A percentile compares a stretch with the other conserved stretches of the same genome.
Conservation (phyloP, 1,140 invertebrate species). For the Glossosoma conforme region DNA sequence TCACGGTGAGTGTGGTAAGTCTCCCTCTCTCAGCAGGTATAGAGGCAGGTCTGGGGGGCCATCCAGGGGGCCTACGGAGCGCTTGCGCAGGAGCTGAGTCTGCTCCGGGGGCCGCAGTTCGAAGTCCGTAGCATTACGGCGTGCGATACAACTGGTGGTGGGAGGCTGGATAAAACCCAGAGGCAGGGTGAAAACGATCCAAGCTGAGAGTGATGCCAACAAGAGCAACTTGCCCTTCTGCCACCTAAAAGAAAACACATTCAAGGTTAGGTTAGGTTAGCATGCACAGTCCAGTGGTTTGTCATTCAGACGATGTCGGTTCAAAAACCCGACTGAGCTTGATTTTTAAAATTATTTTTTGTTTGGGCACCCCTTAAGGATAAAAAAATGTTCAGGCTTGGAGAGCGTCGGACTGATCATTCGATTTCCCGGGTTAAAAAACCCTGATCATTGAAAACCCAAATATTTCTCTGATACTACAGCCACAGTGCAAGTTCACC, state of each 20-base stretch:
- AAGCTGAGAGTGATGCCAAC: constrained; percentile 85
- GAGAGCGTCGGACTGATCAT: too few species aligned
- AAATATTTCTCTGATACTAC: too few species aligned
- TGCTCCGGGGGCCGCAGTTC: constrained; percentile 49
- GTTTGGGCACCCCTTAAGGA: too few species aligned
- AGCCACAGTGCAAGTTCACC: too few species aligned
- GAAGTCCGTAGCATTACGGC: constrained; percentile 65
- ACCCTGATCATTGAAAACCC: too few species aligned
- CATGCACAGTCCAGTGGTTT: too few species aligned
- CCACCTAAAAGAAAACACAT: constrained; percentile 56
- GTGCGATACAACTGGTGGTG: constrained; percentile 78
- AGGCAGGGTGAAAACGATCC: constrained; percentile 95
- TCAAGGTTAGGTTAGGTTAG: too few species aligned
- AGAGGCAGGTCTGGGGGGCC: constrained; percentile 15
- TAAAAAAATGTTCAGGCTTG: too few species aligned
- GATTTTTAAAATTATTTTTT: too few species aligned
- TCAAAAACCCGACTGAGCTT: too few species aligned
- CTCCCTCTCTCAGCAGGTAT: constrained; percentile 14
- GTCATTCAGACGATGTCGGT: too few species aligned
- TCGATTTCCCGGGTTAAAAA: too few species aligned
- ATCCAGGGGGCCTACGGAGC: constrained; percentile 30
- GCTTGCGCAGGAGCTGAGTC: constrained; percentile 34
- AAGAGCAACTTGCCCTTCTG: constrained; percentile 83
- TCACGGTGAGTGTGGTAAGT: constrained; percentile 14
- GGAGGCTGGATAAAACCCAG: constrained; percentile 93